These are phyloP conservation scores for Temnopleurus reevesii DNA, from an alignment of 53 echinoderm and acorn worm species.

Conservation along the genomic window DNA sequence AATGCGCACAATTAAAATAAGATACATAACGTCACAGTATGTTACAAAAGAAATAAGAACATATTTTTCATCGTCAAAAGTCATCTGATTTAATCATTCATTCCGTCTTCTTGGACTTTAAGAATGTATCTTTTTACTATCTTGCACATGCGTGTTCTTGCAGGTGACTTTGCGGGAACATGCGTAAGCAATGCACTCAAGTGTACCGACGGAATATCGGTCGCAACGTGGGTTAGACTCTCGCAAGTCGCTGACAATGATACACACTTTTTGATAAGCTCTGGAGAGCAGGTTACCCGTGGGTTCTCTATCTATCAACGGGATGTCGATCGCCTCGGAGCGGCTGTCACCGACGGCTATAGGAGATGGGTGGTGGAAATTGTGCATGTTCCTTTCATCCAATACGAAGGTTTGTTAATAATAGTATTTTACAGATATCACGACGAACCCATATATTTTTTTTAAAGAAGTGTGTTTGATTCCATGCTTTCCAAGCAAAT, in stretches of 20 bases:
- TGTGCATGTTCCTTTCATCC: slow-evolving; percentile 65
- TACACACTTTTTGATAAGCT: slow-evolving; percentile 79
- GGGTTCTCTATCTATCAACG: slow-evolving; percentile 84
- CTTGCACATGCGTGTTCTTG: too few relatives aligned
- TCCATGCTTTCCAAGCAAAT: too few relatives aligned
- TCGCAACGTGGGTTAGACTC: slow-evolving; percentile 79
- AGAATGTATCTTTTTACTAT: too few relatives aligned
- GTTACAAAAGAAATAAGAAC: too few relatives aligned
- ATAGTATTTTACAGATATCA: too few relatives aligned
- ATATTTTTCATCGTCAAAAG: too few relatives aligned
- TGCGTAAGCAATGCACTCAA: slow-evolving; percentile 72
- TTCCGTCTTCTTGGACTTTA: too few relatives aligned
- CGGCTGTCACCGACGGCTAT: slow-evolving; percentile 83
- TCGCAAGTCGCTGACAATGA: slow-evolving; percentile 75
- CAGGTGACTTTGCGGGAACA: slow-evolving; percentile 71
- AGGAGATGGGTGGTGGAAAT: slow-evolving; percentile 81
- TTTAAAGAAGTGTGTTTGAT: too few relatives aligned
- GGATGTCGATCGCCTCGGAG: slow-evolving; percentile 79
- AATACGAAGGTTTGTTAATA: slow-evolving; percentile 64
- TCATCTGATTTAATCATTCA: too few relatives aligned
- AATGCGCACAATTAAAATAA: too few relatives aligned
- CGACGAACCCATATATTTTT: too few relatives aligned
- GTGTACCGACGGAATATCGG: slow-evolving; percentile 75
- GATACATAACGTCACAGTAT: too few relatives aligned
- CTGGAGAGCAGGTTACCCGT: slow-evolving; percentile 79